Conservation (phyloP, 2,797 vertebrate species). For the Gobio occitaniae region DNA sequence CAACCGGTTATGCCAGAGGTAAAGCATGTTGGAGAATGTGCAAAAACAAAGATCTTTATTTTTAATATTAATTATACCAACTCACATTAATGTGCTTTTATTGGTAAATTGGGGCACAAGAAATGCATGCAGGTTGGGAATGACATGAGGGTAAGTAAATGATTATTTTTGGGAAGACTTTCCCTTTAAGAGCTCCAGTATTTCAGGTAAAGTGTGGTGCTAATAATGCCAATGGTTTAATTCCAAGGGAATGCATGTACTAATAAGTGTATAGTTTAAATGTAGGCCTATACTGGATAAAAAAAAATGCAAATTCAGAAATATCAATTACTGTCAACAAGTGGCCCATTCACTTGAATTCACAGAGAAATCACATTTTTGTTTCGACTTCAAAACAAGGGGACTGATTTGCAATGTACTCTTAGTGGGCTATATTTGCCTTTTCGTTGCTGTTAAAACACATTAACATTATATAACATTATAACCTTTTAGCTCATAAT, state of each 20-base stretch:
- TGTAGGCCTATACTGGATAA: not conserved
- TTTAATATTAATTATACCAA: too few relatives aligned
- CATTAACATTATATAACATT: not conserved
- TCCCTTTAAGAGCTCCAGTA: not conserved
- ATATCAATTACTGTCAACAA: not conserved
- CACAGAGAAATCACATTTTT: not conserved
- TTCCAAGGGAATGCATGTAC: not conserved
- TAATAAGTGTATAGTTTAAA: not conserved
- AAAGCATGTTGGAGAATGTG: too few relatives aligned
- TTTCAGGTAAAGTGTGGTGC: not conserved
- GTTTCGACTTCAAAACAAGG: not conserved
- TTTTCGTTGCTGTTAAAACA: not conserved
- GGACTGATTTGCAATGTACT: not conserved
- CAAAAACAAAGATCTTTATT: too few relatives aligned
- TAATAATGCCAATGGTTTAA: not conserved
- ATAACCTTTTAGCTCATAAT: not conserved
- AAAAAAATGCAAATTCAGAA: not conserved
- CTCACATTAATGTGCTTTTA: not conserved
- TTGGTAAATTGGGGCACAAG: not conserved
- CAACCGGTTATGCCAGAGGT: too few relatives aligned
- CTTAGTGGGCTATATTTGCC: too few relatives aligned
- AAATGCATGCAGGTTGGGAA: not conserved
- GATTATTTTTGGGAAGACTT: not conserved
- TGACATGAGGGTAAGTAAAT: not conserved
- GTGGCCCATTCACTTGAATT: not conserved